A percentile compares a stretch with the other conserved stretches of the same genome.
Conservation (phyloP, 92 coral and sea anemone genomes). For the Desmophyllum pertusum region DNA sequence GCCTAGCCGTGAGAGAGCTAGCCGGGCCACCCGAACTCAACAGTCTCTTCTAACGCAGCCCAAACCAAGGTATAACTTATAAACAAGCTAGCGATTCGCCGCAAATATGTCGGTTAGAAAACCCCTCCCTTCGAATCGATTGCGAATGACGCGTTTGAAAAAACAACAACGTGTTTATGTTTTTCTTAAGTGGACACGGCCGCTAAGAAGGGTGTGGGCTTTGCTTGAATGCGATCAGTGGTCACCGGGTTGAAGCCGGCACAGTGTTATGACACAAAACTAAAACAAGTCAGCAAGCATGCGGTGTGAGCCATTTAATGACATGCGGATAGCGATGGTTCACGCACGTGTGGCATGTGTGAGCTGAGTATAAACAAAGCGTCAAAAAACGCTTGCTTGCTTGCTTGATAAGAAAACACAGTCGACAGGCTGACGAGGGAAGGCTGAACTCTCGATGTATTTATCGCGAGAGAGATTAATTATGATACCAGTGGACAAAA, state of each 20-base stretch:
- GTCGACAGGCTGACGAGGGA: background rate
- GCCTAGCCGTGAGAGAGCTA: background rate
- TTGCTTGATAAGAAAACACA: slow-evolving; percentile 1
- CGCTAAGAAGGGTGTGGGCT: background rate
- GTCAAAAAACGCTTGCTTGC: background rate
- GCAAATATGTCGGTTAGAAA: background rate
- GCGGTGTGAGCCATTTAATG: slow-evolving; percentile 43
- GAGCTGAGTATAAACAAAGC: slow-evolving; percentile 29
- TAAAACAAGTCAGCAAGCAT: slow-evolving; percentile 36
- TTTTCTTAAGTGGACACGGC: slow-evolving; percentile 12
- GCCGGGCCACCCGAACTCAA: background rate
- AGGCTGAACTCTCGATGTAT: background rate
- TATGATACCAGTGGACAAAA: background rate
- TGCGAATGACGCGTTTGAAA: background rate
- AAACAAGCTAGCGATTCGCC: background rate
- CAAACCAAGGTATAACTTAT: background rate
- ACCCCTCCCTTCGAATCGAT: too few relatives aligned
- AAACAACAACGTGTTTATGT: background rate
- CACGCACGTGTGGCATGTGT: slow-evolving; percentile 44
- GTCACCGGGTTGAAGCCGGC: slow-evolving; percentile 8
- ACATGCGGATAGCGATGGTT: slow-evolving; percentile 38
- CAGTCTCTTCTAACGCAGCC: background rate
- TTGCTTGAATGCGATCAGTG: slow-evolving; percentile 22
- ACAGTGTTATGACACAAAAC: slow-evolving; percentile 44
- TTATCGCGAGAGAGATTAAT: background rate